A percentile compares a stretch with the other conserved stretches of the same genome.
phyloP scores from a whole-genome alignment of 2,888 invertebrate genomes.

The Cephus nigrinus region DNA sequence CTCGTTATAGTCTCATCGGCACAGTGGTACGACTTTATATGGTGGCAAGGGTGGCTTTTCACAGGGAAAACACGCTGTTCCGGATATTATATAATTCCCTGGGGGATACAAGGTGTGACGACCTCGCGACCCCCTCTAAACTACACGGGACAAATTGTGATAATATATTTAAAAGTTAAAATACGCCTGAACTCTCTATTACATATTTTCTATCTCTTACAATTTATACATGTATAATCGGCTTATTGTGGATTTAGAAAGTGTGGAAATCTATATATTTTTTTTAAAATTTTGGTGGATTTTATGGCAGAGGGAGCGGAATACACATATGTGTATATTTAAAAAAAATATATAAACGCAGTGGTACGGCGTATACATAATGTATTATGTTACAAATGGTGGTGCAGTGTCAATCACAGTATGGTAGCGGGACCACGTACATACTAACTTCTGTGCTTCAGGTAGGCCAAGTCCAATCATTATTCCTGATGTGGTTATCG shows the following conservation, averaged over 20 bases:
- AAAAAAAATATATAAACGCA: neutral
- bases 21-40: too few species aligned
- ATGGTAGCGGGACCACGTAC: slow-evolving; percentile 66
- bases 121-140: too few species aligned
- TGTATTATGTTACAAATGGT: slow-evolving; percentile 50
- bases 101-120: too few species aligned
- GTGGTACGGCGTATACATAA: slow-evolving; percentile 40
- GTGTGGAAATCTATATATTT: slow-evolving; percentile 9
- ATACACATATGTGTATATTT: slow-evolving; percentile 33
- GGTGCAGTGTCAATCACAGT: slow-evolving; percentile 66
- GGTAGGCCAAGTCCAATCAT: slow-evolving; percentile 67
- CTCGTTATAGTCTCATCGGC: too few species aligned
- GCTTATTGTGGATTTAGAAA: slow-evolving; percentile 22
- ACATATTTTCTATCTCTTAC: too few species aligned
- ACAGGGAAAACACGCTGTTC: too few species aligned
- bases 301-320: slow-evolving; percentile 60
- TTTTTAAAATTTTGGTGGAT: neutral
- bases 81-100: too few species aligned
- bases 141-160: too few species aligned
- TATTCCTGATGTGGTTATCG: slow-evolving; percentile 52
- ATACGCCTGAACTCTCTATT: too few species aligned
- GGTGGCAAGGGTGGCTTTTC: too few species aligned
- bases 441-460: slow-evolving; percentile 68
- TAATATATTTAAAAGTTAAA: too few species aligned
- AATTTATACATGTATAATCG: slow-evolving; percentile 8